A percentile compares a stretch with the other conserved stretches of the same genome.
Evolutionary conservation across 2,797 vertebrate species (phyloP).

Genomic region (Ctenopoma kingsleyae): DNA sequence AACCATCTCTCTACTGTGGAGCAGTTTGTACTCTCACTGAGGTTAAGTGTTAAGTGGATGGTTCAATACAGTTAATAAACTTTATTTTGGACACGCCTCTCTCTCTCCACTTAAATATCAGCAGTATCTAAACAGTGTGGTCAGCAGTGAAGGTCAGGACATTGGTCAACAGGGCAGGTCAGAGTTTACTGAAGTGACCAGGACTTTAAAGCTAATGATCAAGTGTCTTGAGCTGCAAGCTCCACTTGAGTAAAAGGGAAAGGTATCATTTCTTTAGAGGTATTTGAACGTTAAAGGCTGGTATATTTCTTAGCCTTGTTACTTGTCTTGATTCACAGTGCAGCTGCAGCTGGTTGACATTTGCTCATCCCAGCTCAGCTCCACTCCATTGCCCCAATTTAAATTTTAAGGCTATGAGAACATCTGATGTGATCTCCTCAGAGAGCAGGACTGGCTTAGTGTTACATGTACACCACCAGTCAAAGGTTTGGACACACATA

Average conservation of each 20-base stretch:
- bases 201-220: too few species aligned
- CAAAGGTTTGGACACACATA: too few species aligned
- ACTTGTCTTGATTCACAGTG: constrained; percentile 44
- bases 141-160: too few species aligned
- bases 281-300: constrained; percentile 1
- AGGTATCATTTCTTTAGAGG: not conserved
- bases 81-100: not conserved
- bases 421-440: constrained; percentile 13
- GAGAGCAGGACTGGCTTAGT: constrained; percentile 1
- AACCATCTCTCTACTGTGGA: not conserved
- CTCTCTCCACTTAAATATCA: not conserved
- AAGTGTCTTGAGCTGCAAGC: too few species aligned
- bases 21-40: not conserved
- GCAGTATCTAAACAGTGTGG: not conserved
- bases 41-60: not conserved
- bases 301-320: constrained; percentile 20
- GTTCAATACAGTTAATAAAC: not conserved
- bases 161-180: not conserved
- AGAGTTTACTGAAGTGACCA: not conserved
- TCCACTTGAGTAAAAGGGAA: not conserved
- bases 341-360: constrained; percentile 26
- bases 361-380: constrained; percentile 47
- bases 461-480: not conserved
- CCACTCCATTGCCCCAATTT: constrained; percentile 21
- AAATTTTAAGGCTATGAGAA: constrained; percentile 22